A percentile compares a stretch with the other conserved stretches of the same genome.
Conservation (phyloP, 1,140 invertebrate genomes). For the Drosophila mayri region DNA sequence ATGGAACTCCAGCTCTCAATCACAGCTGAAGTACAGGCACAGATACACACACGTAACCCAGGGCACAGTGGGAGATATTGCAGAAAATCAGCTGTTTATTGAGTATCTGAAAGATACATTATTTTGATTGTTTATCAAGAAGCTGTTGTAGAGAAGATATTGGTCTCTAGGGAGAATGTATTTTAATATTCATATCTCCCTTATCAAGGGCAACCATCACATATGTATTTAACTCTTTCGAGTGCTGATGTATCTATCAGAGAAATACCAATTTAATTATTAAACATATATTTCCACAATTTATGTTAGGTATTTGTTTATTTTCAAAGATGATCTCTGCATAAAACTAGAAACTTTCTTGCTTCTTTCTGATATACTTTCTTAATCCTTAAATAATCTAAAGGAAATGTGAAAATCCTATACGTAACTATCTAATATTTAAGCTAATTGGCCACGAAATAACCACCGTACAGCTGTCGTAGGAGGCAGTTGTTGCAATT, state of each 20-base stretch:
- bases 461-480: constrained; percentile 45
- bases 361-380: not conserved
- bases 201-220: not conserved
- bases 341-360: not conserved
- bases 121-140: not conserved
- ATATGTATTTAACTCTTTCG: no score
- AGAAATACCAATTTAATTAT: not conserved
- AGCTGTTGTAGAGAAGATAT: not conserved
- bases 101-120: not conserved
- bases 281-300: not conserved
- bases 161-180: not conserved
- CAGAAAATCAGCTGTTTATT: not conserved
- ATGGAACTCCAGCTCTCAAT: constrained; percentile 42
- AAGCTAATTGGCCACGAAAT: not conserved
- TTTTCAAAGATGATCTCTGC: not conserved
- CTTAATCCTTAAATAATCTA: not conserved
- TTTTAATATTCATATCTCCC: not conserved
- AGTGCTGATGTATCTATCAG: not conserved
- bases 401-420: not conserved
- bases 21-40: constrained; percentile 52
- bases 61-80: constrained; percentile 35
- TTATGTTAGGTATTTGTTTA: not conserved
- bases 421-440: no score
- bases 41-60: constrained; percentile 7
- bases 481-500: constrained; percentile 54